phyloP scores from a whole-genome alignment of 2,888 invertebrate genomes.

The Lycia hirtaria region DNA sequence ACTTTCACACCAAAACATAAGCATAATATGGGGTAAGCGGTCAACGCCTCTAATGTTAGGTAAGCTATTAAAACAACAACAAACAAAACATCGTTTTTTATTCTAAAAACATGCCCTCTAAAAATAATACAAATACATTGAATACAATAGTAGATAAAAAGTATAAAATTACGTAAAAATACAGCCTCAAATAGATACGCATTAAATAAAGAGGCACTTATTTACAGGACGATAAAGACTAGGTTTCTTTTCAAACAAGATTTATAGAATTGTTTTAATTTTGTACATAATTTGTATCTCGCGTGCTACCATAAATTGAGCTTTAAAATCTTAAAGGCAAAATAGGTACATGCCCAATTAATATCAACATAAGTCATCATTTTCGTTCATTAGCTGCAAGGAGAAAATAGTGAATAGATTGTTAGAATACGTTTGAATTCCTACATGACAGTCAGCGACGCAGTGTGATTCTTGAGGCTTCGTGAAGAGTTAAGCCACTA shows the following conservation, averaged over 20 bases:
- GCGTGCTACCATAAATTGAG: slow-evolving; percentile 50
- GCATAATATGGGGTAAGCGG: slow-evolving; percentile 27
- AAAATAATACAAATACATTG: slow-evolving; percentile 62
- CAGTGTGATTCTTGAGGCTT: too few species aligned
- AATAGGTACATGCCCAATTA: slow-evolving; percentile 45
- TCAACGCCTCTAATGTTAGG: slow-evolving; percentile 65
- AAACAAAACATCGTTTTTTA: slow-evolving; percentile 82
- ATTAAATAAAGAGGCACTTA: slow-evolving; percentile 16
- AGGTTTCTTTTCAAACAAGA: slow-evolving; percentile 1
- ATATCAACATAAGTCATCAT: slow-evolving; percentile 1
- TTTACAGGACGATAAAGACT: slow-evolving; percentile 14
- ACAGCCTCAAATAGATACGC: slow-evolving; percentile 14
- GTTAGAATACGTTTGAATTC: not conserved
- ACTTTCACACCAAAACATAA: slow-evolving; percentile 29
- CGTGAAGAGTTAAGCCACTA: too few species aligned
- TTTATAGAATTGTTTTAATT: slow-evolving; percentile 19
- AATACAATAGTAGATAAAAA: slow-evolving; percentile 59
- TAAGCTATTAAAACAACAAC: slow-evolving; percentile 80
- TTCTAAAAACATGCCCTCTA: slow-evolving; percentile 75
- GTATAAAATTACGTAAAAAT: slow-evolving; percentile 56
- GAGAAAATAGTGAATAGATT: not conserved
- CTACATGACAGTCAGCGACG: too few species aligned
- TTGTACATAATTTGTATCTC: slow-evolving; percentile 20
- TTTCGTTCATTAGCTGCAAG: slow-evolving; percentile 15
- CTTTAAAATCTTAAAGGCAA: slow-evolving; percentile 57